These are phyloP conservation scores for Huso huso DNA, from an alignment of 2,797 vertebrate genomes.

Conservation along the genomic window DNA sequence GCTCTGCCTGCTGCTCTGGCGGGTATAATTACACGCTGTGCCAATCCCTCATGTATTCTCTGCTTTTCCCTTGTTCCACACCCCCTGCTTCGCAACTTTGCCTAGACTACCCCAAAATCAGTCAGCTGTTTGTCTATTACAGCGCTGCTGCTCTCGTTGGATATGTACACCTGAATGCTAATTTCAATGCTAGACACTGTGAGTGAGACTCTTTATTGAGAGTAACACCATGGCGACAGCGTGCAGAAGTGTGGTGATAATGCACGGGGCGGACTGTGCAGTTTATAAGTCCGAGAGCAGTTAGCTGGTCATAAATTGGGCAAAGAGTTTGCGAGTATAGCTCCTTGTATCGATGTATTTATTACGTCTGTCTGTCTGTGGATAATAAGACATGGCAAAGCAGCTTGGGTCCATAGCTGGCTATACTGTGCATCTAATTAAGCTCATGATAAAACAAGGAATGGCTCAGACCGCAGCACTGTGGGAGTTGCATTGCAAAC, in stretches of 20 bases:
- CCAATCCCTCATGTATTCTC: neutral
- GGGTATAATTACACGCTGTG: neutral
- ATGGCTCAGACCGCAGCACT: too few relatives aligned
- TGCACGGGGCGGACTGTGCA: conserved; percentile 21
- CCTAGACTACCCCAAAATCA: neutral
- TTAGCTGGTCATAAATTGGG: too few relatives aligned
- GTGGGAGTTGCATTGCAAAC: too few relatives aligned
- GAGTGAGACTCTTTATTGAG: neutral
- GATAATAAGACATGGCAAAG: too few relatives aligned
- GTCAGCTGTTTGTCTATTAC: neutral
- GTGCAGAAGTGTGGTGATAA: neutral
- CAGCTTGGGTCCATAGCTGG: too few relatives aligned
- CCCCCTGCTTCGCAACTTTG: neutral
- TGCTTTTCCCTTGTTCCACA: neutral
- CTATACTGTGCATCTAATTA: too few relatives aligned
- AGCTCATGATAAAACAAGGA: too few relatives aligned
- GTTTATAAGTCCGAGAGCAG: conserved; percentile 26
- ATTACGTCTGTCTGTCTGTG: too few relatives aligned
- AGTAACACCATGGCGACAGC: neutral
- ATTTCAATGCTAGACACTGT: too few relatives aligned
- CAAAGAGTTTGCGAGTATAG: too few relatives aligned
- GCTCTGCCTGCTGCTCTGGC: neutral
- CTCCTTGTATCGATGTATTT: too few relatives aligned
- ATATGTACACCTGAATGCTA: neutral
- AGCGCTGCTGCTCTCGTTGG: neutral